Evolutionary conservation across 2,797 vertebrate species (phyloP), one percentile per base, ranked within the genome.

Genomic region (Oryzias dopingdopingensis): DNA sequence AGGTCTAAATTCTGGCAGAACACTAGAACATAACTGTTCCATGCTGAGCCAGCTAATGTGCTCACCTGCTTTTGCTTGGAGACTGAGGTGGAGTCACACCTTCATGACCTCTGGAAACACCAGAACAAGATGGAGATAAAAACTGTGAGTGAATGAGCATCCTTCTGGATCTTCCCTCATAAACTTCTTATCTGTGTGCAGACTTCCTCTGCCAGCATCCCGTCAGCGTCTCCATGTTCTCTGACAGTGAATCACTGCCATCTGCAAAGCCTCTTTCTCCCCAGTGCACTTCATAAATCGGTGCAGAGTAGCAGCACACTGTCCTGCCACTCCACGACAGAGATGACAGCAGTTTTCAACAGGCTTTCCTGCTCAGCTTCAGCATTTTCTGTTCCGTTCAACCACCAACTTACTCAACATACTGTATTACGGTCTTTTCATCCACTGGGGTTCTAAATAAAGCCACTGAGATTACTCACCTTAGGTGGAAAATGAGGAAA

Each of bases 401-500:
- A 54, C 46, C 23, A 52, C 41, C 20, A 58, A 14, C 12, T 22
- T 29, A 62, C 49, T 26, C 67, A 51, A 24, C 29, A 22, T 14
- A n/a, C n/a, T n/a, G n/a, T n/a, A 51, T 49, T 22, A 54, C 55
- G 29, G 45, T 48, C 69, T n/a, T 26, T 55, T 45, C 7, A 59
- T 58, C 49, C 45, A 22, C 49, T 54, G 1, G 18, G 54, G 42
- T 62, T 54, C 44, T 56, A 40, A 16, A 65, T 56, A 40, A 16
- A 65, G 20, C 22, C 14, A 26, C 56, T 24, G 17, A 71, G 59
- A 46, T 64, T 17, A 51, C 37, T 52, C 18, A 29, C 29, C 65
- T 43, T 13, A 44, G 48, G 59, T 52, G 70, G 58, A 18, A 62
- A 72, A 57, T 41, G 55, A 52, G 55, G 45, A 67, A 77, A 65